Percentiles rank a stretch among this genome's conserved stretches.
phyloP scores from a whole-genome alignment of 2,888 invertebrate genomes.

The Peribatodes rhomboidaria region DNA sequence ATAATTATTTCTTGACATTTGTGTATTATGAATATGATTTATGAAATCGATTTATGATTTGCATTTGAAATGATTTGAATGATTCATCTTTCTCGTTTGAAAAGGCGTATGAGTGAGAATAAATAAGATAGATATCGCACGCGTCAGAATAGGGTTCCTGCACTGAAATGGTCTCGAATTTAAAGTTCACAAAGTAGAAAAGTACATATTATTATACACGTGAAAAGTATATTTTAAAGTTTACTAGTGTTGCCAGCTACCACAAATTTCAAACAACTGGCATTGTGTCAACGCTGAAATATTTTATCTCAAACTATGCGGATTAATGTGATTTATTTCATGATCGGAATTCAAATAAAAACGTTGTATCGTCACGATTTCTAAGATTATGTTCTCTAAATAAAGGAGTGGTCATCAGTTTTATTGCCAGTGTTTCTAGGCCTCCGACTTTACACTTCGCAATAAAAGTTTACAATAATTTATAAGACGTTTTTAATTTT shows the following conservation, averaged over 20 bases:
- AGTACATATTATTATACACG: too few relatives aligned
- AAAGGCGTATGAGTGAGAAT: too few relatives aligned
- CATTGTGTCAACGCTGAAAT: conserved; percentile 15
- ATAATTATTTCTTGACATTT: too few relatives aligned
- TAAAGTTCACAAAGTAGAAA: background rate
- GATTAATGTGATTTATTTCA: conserved; percentile 28
- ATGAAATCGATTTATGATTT: too few relatives aligned
- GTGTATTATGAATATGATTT: too few relatives aligned
- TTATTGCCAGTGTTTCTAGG: conserved; percentile 24
- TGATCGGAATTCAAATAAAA: conserved; percentile 27
- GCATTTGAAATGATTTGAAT: too few relatives aligned
- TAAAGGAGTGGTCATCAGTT: conserved; percentile 24
- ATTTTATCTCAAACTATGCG: conserved; percentile 7
- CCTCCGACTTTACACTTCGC: conserved; percentile 28
- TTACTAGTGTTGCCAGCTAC: conserved; percentile 2
- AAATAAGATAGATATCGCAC: too few relatives aligned
- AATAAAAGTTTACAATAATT: conserved; percentile 33
- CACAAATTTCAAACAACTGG: background rate
- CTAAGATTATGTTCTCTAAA: conserved; percentile 31
- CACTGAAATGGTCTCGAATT: background rate
- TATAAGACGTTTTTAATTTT: conserved; percentile 34
- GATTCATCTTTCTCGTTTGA: too few relatives aligned
- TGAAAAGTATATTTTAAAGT: background rate
- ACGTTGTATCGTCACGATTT: conserved; percentile 17
- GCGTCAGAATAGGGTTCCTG: too few relatives aligned